Conservation (phyloP, 2,888 invertebrate species). For the Hipparchia sbordonii region DNA sequence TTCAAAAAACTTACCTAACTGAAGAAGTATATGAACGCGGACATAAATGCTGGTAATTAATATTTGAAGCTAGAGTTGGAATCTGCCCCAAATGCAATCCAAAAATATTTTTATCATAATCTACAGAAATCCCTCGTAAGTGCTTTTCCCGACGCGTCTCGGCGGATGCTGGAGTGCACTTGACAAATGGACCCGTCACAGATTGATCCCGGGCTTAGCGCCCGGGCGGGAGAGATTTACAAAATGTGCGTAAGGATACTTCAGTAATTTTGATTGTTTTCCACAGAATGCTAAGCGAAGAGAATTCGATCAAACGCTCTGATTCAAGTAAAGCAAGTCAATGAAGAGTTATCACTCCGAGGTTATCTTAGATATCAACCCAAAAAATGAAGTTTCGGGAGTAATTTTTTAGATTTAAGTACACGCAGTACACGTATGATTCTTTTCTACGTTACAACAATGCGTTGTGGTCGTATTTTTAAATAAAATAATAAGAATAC, state of each 20-base stretch:
- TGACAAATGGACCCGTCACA: conserved; percentile 23
- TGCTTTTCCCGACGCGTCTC: conserved; percentile 12
- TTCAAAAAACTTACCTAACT: too few species aligned
- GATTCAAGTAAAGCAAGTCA: too few species aligned
- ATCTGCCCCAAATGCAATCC: not conserved
- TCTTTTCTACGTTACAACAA: too few species aligned
- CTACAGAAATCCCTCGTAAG: conserved; percentile 19
- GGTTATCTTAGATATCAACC: too few species aligned
- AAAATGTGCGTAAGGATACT: conserved; percentile 19
- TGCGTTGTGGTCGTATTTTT: too few species aligned
- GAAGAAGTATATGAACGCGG: too few species aligned
- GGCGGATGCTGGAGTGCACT: conserved; percentile 10
- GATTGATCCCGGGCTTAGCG: conserved; percentile 20
- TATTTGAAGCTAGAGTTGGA: not conserved
- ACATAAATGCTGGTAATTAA: not conserved
- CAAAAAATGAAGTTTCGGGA: too few species aligned
- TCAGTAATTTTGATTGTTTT: not conserved
- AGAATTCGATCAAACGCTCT: conserved; percentile 11
- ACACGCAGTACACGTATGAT: too few species aligned
- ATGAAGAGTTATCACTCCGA: too few species aligned
- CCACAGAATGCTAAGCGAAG: conserved; percentile 20
- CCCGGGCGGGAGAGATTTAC: not conserved
- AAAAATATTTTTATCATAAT: conserved; percentile 25
- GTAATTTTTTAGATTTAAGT: too few species aligned
- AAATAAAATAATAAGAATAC: too few species aligned